Evolutionary conservation across 2,797 vertebrate species (phyloP).

Genomic region (Enteromius viviparus): DNA sequence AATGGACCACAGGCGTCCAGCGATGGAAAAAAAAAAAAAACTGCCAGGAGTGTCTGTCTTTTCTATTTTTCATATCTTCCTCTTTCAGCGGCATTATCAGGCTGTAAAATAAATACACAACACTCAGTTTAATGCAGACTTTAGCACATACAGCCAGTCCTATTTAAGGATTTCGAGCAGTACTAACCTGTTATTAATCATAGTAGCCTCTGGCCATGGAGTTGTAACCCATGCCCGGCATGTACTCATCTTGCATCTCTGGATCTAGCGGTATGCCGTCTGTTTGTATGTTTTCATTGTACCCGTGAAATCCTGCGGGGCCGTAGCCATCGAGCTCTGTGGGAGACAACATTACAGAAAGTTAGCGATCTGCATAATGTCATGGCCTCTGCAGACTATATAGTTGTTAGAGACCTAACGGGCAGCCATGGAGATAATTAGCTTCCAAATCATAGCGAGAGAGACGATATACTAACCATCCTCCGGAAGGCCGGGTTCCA

Average conservation of each 20-base stretch:
- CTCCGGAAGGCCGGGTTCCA: slow-evolving; percentile 64
- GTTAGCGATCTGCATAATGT: not conserved
- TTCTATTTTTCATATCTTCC: slow-evolving; percentile 1
- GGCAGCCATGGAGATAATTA: not conserved
- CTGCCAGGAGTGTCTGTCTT: slow-evolving; percentile 45
- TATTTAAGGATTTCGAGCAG: not conserved
- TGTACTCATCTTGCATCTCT: slow-evolving; percentile 66
- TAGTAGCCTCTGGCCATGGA: slow-evolving; percentile 32
- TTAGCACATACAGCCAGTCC: not conserved
- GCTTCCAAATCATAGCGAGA: not conserved
- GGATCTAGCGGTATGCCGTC: slow-evolving; percentile 53
- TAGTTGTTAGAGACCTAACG: not conserved
- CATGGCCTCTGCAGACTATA: not conserved
- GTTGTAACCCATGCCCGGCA: slow-evolving; percentile 55
- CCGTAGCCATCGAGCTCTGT: slow-evolving; percentile 72
- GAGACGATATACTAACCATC: slow-evolving; percentile 72
- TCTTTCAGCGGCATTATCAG: not conserved
- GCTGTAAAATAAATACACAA: slow-evolving; percentile 17
- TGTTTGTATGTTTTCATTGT: slow-evolving; percentile 43
- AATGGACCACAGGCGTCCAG: slow-evolving; percentile 49
- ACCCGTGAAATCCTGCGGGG: slow-evolving; percentile 38
- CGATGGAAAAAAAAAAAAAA: slow-evolving; percentile 49
- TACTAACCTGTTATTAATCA: slow-evolving; percentile 70
- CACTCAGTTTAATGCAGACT: not conserved
- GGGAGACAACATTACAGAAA: slow-evolving; percentile 33